Evolutionary conservation across 2,888 invertebrate species (phyloP).

Genomic region (Xylocampa areola): DNA sequence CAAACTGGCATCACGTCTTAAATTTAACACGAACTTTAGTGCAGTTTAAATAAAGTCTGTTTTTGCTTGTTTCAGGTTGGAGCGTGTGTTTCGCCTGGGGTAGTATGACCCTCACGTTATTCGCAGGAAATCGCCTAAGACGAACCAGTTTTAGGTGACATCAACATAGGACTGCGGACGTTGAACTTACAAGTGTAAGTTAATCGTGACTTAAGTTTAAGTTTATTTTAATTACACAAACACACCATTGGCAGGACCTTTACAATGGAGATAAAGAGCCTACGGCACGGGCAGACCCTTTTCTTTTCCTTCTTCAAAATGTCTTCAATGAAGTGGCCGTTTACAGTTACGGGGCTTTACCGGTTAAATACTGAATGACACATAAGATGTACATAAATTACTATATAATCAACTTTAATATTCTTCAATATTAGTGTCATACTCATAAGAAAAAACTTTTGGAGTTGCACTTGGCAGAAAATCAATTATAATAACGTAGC

Average conservation of each 20-base stretch:
- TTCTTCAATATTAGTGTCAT: too few species aligned
- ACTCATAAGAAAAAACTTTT: too few species aligned
- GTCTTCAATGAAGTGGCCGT: too few species aligned
- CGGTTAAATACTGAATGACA: too few species aligned
- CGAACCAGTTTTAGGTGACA: conserved; percentile 70
- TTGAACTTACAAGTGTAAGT: conserved; percentile 29
- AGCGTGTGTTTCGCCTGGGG: conserved; percentile 62
- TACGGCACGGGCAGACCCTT: too few species aligned
- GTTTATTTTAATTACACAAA: conserved; percentile 37
- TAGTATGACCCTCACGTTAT: conserved; percentile 68
- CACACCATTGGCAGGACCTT: background rate
- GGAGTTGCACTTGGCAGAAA: too few species aligned
- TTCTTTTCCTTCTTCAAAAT: too few species aligned
- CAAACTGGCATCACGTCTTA: conserved; percentile 44
- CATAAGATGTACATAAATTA: too few species aligned
- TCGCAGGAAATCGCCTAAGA: conserved; percentile 80
- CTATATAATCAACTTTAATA: too few species aligned
- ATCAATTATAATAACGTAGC: too few species aligned
- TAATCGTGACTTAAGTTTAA: conserved; percentile 31
- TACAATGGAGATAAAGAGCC: background rate
- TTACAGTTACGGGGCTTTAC: too few species aligned
- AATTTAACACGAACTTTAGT: conserved; percentile 48
- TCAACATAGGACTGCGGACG: conserved; percentile 45
- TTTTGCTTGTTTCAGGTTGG: conserved; percentile 61
- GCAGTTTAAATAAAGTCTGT: conserved; percentile 52